These are phyloP conservation scores for Icerya purchasi DNA, from an alignment of 2,888 invertebrate species.

Conservation along the genomic window DNA sequence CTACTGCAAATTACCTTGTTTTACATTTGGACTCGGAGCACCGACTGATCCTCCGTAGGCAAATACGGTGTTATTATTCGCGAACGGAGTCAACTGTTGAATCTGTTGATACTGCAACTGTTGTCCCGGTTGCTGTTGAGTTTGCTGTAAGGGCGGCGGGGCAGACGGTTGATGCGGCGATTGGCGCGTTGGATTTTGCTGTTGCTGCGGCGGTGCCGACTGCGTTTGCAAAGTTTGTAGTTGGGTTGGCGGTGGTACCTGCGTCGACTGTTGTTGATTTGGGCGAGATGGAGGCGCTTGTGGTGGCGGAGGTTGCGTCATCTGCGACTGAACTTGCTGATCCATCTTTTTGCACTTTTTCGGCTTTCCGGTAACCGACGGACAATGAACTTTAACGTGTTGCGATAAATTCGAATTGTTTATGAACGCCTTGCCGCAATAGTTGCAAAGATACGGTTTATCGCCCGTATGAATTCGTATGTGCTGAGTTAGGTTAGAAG, in stretches of 20 bases:
- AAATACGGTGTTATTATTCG: neutral
- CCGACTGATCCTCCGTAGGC: neutral
- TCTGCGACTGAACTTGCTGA: neutral
- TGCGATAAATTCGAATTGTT: conserved; percentile 7
- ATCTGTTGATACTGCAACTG: neutral
- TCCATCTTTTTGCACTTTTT: neutral
- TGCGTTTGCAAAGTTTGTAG: neutral
- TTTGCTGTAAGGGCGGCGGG: neutral
- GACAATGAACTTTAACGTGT: conserved; percentile 9
- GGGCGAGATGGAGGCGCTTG: neutral
- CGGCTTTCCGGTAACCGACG: neutral
- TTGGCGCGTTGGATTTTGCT: neutral
- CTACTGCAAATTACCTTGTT: neutral
- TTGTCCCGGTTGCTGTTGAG: neutral
- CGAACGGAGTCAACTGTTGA: neutral
- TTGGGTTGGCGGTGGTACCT: neutral
- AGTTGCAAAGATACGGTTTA: conserved; percentile 1
- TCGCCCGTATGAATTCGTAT: conserved; percentile 16
- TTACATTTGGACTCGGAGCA: neutral
- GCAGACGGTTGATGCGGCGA: neutral
- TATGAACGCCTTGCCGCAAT: conserved; percentile 4
- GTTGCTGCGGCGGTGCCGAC: neutral
- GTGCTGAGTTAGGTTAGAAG: conserved; percentile 18
- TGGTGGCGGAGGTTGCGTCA: neutral
- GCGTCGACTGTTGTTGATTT: neutral